Evolutionary conservation across 2,888 invertebrate genomes (phyloP), one percentile per base, ranked within the genome.

Genomic region (Thera britannica): DNA sequence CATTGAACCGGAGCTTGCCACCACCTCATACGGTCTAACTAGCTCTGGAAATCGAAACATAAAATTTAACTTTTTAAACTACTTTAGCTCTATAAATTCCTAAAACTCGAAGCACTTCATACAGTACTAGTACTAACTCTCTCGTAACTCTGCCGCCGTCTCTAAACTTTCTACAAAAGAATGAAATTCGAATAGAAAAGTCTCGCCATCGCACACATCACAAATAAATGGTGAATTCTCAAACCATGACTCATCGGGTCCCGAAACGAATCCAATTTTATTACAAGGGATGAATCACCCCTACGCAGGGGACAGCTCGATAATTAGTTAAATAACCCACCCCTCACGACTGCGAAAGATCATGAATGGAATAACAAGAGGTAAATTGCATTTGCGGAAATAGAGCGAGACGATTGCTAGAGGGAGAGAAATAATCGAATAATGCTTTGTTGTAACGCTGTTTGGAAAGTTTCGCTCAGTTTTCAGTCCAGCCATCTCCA

Each of bases 321-420:
- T 84, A 84, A 84, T 84, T 83, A 83, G 83, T 81, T 77, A 77
- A 80, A 81, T 78, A 78, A 79, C 77, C 79, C 77, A 73, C 77
- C 77, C 79, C 71, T 51, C 60, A 65, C 68, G 68, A 70, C 67
- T 59, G 64, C 63, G 65, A 72, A 65, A 75, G 77, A 75, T 77
- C 77, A 77, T 80, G 78, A 79, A 77, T 75, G 70, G 72, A 67
- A 75, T 76, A 71, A 72, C 72, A 71, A 72, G 77, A 72, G 72
- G 58, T 71, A 68, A 68, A 71, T 66, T 68, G 68, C 73, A 72
- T 73, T 67, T 71, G 65, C 65, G 71, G 70, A 72, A 68, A 72
- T 61, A 58, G 59, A 60, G 62, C 60, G 58, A 62, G 74, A 70
- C 69, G 58, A 69, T 70, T 44, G 56, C 56, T 23, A 65, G 70